Conservation (phyloP, 2,888 invertebrate genomes). For the Pomacea canaliculata region DNA sequence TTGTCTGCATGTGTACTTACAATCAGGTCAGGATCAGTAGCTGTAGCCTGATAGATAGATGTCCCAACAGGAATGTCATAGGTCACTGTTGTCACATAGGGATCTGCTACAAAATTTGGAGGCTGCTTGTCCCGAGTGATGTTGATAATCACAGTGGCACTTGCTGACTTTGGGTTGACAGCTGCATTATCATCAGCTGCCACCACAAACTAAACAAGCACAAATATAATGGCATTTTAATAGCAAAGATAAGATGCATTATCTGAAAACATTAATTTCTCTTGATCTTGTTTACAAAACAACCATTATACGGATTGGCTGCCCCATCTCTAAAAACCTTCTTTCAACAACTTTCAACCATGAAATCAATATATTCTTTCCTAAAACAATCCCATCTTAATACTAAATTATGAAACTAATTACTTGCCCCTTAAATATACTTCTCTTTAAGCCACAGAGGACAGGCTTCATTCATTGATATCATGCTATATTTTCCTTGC, state of each 20-base stretch:
- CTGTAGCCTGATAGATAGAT: slow-evolving; percentile 29
- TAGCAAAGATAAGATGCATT: not conserved
- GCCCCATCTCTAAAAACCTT: no score
- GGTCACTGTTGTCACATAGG: slow-evolving; percentile 40
- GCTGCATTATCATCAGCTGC: slow-evolving; percentile 35
- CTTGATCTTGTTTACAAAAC: no score
- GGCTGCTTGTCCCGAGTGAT: slow-evolving; percentile 29
- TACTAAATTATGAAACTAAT: no score
- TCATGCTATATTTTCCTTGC: no score
- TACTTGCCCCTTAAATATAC: no score
- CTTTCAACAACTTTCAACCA: no score
- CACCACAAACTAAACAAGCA: slow-evolving; percentile 31
- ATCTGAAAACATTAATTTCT: not conserved
- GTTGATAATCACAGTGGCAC: slow-evolving; percentile 26
- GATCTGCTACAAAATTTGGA: slow-evolving; percentile 32
- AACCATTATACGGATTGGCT: no score
- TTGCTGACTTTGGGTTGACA: slow-evolving; percentile 31
- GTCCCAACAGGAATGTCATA: slow-evolving; percentile 40
- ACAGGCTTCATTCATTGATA: no score
- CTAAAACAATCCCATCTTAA: no score
- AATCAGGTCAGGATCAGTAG: slow-evolving; percentile 26
- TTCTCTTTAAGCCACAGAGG: no score
- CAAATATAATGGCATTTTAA: no score
- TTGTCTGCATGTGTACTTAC: slow-evolving; percentile 4
- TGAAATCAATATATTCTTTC: no score